These are phyloP conservation scores for Eolophus roseicapilla DNA, from an alignment of 2,113 vertebrate genomes.

Conservation along the genomic window DNA sequence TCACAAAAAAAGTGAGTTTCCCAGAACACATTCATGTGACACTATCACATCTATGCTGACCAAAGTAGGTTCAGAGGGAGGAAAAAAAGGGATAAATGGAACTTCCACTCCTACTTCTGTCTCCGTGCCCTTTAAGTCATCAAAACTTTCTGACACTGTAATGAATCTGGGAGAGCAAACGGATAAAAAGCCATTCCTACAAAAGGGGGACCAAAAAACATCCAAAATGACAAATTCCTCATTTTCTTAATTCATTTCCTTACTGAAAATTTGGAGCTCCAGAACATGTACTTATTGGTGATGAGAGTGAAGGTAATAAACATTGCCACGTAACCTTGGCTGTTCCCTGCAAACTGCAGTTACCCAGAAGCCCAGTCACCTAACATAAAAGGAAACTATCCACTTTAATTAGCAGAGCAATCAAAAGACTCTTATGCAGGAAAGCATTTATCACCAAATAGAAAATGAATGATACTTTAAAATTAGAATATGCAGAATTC, in stretches of 20 bases:
- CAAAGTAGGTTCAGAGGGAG: not conserved
- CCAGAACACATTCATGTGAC: not conserved
- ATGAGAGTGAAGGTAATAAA: constrained; percentile 42
- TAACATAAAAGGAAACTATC: constrained; percentile 60
- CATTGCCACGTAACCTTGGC: constrained; percentile 16
- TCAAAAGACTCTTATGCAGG: constrained; percentile 57
- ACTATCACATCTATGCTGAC: not conserved
- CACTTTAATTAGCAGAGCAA: constrained; percentile 65
- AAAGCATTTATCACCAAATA: constrained; percentile 67
- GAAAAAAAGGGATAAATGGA: not conserved
- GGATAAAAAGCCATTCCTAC: not conserved
- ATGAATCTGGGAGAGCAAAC: not conserved
- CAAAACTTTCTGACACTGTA: not conserved
- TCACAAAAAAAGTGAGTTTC: not conserved
- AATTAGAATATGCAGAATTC: constrained; percentile 69
- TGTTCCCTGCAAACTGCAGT: constrained; percentile 44
- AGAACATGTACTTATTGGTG: not conserved
- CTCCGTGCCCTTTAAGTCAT: not conserved
- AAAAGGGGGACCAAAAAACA: not conserved
- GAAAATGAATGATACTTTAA: constrained; percentile 65
- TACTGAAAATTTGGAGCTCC: not conserved
- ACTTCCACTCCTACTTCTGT: not conserved
- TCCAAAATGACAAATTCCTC: not conserved
- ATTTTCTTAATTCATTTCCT: constrained; percentile 6
- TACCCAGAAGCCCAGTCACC: constrained; percentile 54